Percentiles rank a stretch among this genome's conserved stretches.
These are phyloP conservation scores for Rotaria magnacalcarata DNA, from an alignment of 2,888 invertebrate species.

Conservation along the genomic window DNA sequence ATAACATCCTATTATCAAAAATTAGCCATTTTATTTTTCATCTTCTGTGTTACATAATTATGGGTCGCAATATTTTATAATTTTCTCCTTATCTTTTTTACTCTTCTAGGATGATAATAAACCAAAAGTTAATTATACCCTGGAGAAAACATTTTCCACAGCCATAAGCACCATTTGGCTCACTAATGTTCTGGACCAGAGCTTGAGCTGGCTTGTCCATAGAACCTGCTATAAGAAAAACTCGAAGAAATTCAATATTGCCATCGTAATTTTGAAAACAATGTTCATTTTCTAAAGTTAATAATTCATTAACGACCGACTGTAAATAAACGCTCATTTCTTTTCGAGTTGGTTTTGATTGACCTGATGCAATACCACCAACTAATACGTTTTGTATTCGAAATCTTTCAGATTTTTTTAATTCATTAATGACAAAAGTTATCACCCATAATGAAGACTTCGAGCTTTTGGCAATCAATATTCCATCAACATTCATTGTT, in stretches of 20 bases:
- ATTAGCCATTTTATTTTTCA: no score
- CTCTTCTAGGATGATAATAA: no score
- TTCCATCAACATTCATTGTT: background rate
- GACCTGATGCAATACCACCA: background rate
- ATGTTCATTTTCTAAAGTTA: background rate
- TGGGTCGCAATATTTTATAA: no score
- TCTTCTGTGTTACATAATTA: no score
- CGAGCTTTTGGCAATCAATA: background rate
- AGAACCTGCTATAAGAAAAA: background rate
- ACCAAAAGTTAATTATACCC: background rate
- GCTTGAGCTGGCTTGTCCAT: background rate
- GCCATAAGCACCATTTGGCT: background rate
- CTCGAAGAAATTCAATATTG: background rate
- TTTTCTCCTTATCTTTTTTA: no score
- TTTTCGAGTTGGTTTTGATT: background rate
- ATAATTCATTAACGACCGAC: background rate
- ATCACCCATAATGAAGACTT: constrained; percentile 3
- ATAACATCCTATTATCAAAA: no score
- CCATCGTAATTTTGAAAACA: background rate
- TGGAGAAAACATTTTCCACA: background rate
- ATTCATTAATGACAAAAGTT: background rate
- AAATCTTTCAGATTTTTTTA: background rate
- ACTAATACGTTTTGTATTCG: background rate
- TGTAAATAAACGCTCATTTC: background rate
- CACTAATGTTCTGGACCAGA: background rate